Base-by-base conservation (phyloP, 1,140 invertebrate genomes). In the Dufourea novaeangliae region DNA sequence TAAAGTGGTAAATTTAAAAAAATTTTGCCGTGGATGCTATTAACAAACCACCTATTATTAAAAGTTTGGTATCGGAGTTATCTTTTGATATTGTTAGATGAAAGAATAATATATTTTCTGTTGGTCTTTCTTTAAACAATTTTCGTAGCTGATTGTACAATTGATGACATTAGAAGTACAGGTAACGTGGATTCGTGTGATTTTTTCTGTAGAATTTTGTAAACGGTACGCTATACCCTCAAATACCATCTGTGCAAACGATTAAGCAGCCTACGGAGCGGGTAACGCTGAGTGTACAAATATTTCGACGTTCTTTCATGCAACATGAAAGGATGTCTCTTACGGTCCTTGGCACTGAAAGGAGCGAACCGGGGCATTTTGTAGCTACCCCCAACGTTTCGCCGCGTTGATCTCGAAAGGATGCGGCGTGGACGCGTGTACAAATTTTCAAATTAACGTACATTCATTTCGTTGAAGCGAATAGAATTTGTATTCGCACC, bases 241-340 rank as follows among this genome's bases (percentile, higher is more conserved):
- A 64, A 74, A 73, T 85, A 66, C 67, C 86, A 87, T 86, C 86
- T 88, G 86, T 68, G 77, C 78, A 87, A 88, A 87, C 87, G 80
- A 83, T 83, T 83, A 80, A 78, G 74, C 44, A 41, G 50, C 29
- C 71, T 69, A 64, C 78, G 46, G 72, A 73, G 52, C 72, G 57
- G 52, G 66, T 62, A 61, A 75, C 73, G 63, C 68, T 34, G 52
- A 79, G 80, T 85, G 76, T 85, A 85, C 84, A 87, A 88, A 88
- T 83, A 88, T 88, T 85, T 81, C 82, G 64, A 85, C 80, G 66
- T 83, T 78, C 86, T 80, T 87, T 88, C 80, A 87, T 82, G 71
- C 61, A 80, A 87, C 76, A 78, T 83, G 82, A 86, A 87, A 83
- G 81, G 74, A 61, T 71, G 59, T 79, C 64, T 82, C 69, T 86